phyloP scores from a whole-genome alignment of 2,797 vertebrate species.

The Phoebastria nigripes region DNA sequence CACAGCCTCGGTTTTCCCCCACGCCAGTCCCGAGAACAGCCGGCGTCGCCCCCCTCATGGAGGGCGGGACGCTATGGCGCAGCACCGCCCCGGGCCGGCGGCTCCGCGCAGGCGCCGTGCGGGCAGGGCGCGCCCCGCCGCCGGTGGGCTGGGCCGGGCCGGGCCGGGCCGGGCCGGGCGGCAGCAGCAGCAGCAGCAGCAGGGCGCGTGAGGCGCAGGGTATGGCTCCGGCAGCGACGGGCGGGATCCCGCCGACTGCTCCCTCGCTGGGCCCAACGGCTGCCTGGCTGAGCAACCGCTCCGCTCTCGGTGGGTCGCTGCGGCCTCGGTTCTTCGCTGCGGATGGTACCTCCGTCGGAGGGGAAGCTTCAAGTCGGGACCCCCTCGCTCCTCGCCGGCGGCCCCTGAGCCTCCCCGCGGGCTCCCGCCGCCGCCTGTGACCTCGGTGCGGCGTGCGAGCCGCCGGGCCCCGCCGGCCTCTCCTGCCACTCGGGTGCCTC shows the following conservation, averaged over 20 bases:
- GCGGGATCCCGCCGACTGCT: background rate
- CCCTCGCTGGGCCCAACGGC: background rate
- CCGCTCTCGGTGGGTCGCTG: constrained; percentile 1
- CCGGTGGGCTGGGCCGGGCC: background rate
- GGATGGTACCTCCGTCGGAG: background rate
- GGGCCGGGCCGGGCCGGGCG: background rate
- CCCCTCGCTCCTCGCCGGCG: background rate
- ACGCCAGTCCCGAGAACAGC: accelerated
- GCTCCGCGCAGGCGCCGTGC: background rate
- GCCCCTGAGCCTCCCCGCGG: background rate
- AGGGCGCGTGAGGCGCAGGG: accelerated
- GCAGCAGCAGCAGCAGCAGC: background rate
- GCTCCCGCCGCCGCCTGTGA: background rate
- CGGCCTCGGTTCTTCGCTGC: background rate
- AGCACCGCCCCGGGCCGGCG: background rate
- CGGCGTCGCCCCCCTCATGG: accelerated
- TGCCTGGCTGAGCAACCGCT: background rate
- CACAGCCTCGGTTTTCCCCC: accelerated
- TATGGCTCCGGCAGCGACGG: background rate
- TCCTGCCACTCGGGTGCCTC: background rate
- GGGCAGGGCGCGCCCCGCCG: background rate
- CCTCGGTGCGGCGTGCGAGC: background rate
- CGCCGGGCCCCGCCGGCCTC: background rate
- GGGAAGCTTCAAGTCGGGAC: background rate
- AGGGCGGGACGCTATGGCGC: accelerated